These are phyloP conservation scores for Bellardia bayeri DNA, from an alignment of 2,888 invertebrate genomes.

Conservation along the genomic window DNA sequence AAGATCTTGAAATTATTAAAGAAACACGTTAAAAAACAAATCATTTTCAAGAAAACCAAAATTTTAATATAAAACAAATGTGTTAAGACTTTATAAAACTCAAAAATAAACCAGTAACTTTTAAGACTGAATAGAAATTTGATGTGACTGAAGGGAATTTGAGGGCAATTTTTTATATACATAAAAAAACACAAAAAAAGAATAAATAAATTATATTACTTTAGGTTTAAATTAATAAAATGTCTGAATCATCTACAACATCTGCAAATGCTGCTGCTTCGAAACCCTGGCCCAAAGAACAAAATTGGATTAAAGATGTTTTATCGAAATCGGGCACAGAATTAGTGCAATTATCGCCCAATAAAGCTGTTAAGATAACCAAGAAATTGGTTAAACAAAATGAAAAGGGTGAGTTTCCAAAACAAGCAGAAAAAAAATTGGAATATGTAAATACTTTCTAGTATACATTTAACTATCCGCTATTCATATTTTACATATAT, in stretches of 20 bases:
- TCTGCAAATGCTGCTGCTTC: background rate
- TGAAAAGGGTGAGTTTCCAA: constrained; percentile 78
- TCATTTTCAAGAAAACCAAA: constrained; percentile 78
- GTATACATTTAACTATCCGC: too few relatives aligned
- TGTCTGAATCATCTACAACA: constrained; percentile 76
- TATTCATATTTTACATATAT: too few relatives aligned
- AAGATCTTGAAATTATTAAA: constrained; percentile 80
- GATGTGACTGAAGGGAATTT: constrained; percentile 43
- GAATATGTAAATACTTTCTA: too few relatives aligned
- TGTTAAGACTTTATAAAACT: constrained; percentile 35
- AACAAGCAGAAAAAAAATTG: too few relatives aligned
- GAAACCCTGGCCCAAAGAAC: constrained; percentile 81
- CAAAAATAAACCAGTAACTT: constrained; percentile 30
- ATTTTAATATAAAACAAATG: constrained; percentile 76
- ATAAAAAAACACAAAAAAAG: constrained; percentile 20
- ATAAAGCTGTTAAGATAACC: constrained; percentile 76
- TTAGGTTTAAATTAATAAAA: constrained; percentile 71
- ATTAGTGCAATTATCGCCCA: constrained; percentile 81
- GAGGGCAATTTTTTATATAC: constrained; percentile 44
- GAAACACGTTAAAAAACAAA: constrained; percentile 78
- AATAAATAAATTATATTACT: constrained; percentile 16
- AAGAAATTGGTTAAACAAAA: constrained; percentile 75
- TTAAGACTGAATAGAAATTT: constrained; percentile 42
- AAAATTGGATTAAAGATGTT: constrained; percentile 85
- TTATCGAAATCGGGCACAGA: constrained; percentile 84